Percentiles rank a stretch among this genome's conserved stretches.
phyloP scores from a whole-genome alignment of 2,113 vertebrate genomes.

The Atherinomorus stipes region DNA sequence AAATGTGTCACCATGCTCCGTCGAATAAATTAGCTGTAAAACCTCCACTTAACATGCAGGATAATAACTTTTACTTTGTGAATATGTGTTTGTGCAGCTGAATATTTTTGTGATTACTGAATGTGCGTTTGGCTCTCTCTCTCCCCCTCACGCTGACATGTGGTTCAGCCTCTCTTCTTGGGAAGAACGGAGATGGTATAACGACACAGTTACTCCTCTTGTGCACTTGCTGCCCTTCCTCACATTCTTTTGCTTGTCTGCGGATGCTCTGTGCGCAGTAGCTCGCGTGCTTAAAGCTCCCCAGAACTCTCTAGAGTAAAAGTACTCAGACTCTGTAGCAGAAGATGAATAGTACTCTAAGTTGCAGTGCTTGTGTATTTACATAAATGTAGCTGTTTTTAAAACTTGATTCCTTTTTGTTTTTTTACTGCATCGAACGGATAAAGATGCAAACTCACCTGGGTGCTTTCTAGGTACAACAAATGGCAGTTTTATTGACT shows the following conservation, averaged over 20 bases:
- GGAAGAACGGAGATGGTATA: constrained; percentile 78
- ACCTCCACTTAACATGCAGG: background rate
- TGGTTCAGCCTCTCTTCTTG: constrained; percentile 82
- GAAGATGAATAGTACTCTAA: background rate
- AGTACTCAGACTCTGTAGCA: background rate
- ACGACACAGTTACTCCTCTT: constrained; percentile 46
- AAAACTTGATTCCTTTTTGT: background rate
- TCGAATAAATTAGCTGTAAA: background rate
- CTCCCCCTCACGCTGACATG: constrained; percentile 56
- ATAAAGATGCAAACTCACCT: constrained; percentile 4
- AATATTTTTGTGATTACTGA: constrained; percentile 23
- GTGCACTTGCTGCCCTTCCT: constrained; percentile 1
- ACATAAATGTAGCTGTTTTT: background rate
- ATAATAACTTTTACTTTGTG: background rate
- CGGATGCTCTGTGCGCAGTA: constrained; percentile 39
- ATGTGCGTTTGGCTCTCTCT: constrained; percentile 39
- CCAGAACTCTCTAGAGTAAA: background rate
- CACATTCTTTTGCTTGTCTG: constrained; percentile 30
- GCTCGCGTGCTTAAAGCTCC: background rate
- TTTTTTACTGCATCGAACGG: background rate
- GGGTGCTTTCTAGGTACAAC: background rate
- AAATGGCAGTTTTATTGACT: background rate
- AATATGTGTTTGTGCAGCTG: background rate
- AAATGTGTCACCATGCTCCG: background rate
- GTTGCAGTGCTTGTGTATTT: background rate